Conservation (phyloP, 2,113 vertebrate species). For the Scortum barcoo region DNA sequence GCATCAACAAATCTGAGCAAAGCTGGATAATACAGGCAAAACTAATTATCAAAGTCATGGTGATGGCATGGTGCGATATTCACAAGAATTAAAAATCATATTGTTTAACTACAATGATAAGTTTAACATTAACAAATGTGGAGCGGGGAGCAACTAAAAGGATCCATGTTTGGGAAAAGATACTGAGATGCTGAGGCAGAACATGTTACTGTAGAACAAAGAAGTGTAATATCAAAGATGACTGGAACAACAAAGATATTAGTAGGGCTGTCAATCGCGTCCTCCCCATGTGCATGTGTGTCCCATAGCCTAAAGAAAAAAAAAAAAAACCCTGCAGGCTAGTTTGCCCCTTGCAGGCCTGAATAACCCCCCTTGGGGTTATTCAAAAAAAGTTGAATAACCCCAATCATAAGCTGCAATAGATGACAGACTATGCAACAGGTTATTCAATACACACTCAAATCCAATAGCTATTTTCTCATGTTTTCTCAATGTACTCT, state of each 20-base stretch:
- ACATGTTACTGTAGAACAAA: background rate
- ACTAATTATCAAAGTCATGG: background rate
- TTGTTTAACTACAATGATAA: background rate
- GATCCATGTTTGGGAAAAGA: background rate
- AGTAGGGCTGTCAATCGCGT: too few relatives aligned
- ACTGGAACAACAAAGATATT: background rate
- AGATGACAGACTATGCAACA: background rate
- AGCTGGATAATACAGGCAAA: background rate
- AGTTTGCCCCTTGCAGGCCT: too few relatives aligned
- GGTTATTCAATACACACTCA: background rate
- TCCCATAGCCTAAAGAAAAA: background rate
- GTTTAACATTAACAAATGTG: too few relatives aligned
- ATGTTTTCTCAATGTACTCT: background rate
- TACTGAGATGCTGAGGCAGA: background rate
- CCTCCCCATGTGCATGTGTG: background rate
- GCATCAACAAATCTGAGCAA: background rate
- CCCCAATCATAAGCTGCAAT: background rate
- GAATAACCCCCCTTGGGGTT: too few relatives aligned
- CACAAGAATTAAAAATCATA: background rate
- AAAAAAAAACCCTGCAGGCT: background rate
- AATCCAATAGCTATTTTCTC: background rate
- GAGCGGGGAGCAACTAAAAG: background rate
- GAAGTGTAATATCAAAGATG: background rate
- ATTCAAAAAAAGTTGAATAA: conserved; percentile 6
- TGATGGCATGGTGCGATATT: background rate